A percentile compares a stretch with the other conserved stretches of the same genome.
phyloP scores from a whole-genome alignment of 2,888 invertebrate genomes.

The Rhodophaea formosa region DNA sequence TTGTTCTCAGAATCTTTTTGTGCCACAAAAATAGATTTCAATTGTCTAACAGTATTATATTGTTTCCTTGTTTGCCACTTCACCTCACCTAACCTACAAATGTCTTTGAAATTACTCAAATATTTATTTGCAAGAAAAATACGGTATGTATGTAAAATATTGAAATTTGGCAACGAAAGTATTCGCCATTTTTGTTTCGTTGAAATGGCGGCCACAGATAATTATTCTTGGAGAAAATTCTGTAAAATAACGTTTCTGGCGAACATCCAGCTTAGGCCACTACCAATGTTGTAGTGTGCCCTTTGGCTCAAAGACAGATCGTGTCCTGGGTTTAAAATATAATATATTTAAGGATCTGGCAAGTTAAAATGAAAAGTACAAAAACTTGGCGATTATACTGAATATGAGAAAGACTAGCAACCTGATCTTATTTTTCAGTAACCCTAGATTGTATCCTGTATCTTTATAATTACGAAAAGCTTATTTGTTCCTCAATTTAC shows the following conservation, averaged over 20 bases:
- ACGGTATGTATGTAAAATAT: too few relatives aligned
- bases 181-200: neutral
- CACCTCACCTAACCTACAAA: neutral
- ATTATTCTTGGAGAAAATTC: neutral
- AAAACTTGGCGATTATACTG: too few relatives aligned
- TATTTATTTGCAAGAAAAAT: neutral
- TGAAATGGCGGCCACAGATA: slow-evolving; percentile 1
- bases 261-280: neutral
- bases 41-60: neutral
- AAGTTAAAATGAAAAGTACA: slow-evolving; percentile 25
- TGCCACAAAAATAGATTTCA: neutral
- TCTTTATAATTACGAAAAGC: too few relatives aligned
- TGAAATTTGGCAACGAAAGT: too few relatives aligned
- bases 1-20: neutral
- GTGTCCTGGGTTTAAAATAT: neutral
- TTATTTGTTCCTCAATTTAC: neutral
- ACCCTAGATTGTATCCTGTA: too few relatives aligned
- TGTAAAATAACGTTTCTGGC: slow-evolving; percentile 8
- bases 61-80: neutral
- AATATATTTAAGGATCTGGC: neutral
- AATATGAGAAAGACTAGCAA: too few relatives aligned
- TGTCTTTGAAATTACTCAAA: neutral
- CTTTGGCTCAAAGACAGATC: slow-evolving; percentile 2
- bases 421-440: too few relatives aligned
- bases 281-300: neutral